Conservation (phyloP, 2,113 vertebrate species). For the Chaetodon auriga region DNA sequence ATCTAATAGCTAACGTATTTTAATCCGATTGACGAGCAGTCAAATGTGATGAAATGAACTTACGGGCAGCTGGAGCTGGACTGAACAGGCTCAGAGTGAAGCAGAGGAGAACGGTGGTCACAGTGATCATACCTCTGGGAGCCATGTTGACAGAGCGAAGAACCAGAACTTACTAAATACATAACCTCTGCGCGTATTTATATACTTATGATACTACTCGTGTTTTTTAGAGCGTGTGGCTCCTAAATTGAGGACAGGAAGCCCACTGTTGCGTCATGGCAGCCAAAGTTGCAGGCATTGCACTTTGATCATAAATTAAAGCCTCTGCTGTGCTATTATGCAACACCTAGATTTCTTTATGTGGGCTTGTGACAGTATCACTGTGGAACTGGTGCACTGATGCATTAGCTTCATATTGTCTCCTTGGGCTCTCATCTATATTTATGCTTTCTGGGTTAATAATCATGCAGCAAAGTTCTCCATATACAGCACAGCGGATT, state of each 20-base stretch:
- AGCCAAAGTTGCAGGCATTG: constrained; percentile 42
- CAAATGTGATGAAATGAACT: constrained; percentile 55
- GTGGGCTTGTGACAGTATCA: constrained; percentile 11
- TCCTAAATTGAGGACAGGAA: constrained; percentile 81
- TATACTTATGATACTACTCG: constrained; percentile 11
- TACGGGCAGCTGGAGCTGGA: constrained; percentile 61
- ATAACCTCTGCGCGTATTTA: constrained; percentile 16
- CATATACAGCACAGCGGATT: constrained; percentile 27
- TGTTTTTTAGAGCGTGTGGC: constrained; percentile 42
- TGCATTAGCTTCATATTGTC: constrained; percentile 27
- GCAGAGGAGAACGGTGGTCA: constrained; percentile 47
- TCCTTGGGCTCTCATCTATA: constrained; percentile 37
- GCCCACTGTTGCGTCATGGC: constrained; percentile 35
- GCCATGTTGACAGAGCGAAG: constrained; percentile 63
- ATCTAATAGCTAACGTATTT: not conserved
- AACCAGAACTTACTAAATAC: not conserved
- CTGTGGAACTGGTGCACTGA: constrained; percentile 22
- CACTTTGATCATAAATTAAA: constrained; percentile 46
- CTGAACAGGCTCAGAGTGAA: constrained; percentile 50
- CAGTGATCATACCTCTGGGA: constrained; percentile 37
- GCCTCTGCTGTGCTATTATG: not conserved
- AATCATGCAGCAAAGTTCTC: constrained; percentile 25
- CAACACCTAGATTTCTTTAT: constrained; percentile 24
- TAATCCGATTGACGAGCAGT: not conserved
- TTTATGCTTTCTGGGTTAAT: constrained; percentile 51